Base-by-base conservation (phyloP, 2,888 invertebrate genomes). In the Metellina segmentata region DNA sequence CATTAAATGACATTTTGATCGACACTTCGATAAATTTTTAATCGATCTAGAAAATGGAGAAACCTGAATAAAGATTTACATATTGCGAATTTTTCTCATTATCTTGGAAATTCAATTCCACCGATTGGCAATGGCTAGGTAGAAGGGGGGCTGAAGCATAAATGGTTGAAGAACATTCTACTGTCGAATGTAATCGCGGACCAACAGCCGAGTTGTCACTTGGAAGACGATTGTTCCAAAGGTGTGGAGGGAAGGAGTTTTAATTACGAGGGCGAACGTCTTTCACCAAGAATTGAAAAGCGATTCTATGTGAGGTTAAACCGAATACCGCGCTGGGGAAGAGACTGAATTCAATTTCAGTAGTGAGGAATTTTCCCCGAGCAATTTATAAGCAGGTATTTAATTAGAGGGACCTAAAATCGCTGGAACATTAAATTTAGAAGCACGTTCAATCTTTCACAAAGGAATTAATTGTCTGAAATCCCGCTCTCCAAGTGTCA, bases 401-500 rank as follows among this genome's bases (percentile, higher is more conserved):
- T 78, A 78, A 78, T 78, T 78, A 78, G 78, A 8, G 53, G 61
- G 20, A 53, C 53, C 20, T 52, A 53, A 78, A 78, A 78, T 52
- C 19, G 8, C 19, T 8, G 52, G 53, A 53, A 61, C 61, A 61
- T 61, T 61, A 53, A 77, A 77, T 77, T 78, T 61, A 61, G 61
- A 61, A 61, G 61, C 61, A 6, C 61, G 11, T 16, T 78, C 53
- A 19, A n/a, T 53, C 53, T 52, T 20, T 52, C 52, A 13, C 19
- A 53, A 78, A 78, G 52, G 78, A 78, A 78, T 78, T 78, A 78
- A 78, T 78, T 19, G 52, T 20, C 19, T 52, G 78, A 52, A 78
- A 78, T 78, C 48, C 7, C 53, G 11, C 61, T 34, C 5, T 61
- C 61, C 13, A 61, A 61, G 61, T 61, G 61, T 61, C 61, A 16